Conservation (phyloP, 2,113 vertebrate genomes). For the Brachypodius melanocephalos region DNA sequence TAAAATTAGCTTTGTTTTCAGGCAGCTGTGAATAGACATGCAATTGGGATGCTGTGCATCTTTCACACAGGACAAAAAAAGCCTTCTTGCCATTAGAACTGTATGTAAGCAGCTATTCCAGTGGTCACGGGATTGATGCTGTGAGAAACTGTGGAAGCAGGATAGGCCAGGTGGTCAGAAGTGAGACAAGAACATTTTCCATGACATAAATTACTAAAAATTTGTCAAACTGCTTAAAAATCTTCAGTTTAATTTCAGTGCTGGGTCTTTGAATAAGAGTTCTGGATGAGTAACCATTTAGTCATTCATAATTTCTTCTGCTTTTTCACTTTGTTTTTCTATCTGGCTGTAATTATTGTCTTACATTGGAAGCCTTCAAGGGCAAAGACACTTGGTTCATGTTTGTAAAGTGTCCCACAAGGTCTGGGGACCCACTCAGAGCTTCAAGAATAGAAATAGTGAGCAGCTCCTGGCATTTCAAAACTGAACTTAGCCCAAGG, state of each 20-base stretch:
- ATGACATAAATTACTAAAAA: neutral
- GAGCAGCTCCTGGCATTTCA: neutral
- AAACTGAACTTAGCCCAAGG: neutral
- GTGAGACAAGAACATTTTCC: neutral
- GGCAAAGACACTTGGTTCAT: neutral
- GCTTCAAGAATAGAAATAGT: neutral
- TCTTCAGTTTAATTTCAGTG: neutral
- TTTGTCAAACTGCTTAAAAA: neutral
- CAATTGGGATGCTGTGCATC: neutral
- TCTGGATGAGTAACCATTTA: neutral
- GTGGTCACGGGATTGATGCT: neutral
- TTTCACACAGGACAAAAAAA: neutral
- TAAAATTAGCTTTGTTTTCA: slow-evolving; percentile 6
- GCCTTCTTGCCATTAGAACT: neutral
- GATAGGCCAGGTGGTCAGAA: neutral
- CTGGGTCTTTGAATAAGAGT: neutral
- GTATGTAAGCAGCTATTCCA: neutral
- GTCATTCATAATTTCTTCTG: neutral
- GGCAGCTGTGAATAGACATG: neutral
- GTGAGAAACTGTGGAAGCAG: neutral
- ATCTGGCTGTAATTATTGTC: neutral
- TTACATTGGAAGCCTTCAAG: neutral
- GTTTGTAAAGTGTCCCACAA: neutral
- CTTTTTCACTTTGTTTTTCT: neutral
- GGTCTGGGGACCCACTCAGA: neutral